phyloP scores from a whole-genome alignment of 2,797 vertebrate species.

The Atherinosoma microstoma region DNA sequence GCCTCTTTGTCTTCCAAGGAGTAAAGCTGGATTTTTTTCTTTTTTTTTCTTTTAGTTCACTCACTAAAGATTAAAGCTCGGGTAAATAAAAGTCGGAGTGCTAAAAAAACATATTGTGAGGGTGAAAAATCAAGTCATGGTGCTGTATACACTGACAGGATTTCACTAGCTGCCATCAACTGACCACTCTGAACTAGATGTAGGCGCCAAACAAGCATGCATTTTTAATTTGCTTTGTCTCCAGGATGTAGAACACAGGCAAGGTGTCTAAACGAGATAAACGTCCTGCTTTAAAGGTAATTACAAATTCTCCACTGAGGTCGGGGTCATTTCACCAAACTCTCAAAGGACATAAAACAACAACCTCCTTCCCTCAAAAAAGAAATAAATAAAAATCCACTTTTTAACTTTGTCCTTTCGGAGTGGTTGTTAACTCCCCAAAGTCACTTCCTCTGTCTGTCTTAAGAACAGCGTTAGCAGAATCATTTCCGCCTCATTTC shows the following conservation, averaged over 20 bases:
- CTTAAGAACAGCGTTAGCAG: slow-evolving; percentile 60
- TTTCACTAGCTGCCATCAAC: slow-evolving; percentile 23
- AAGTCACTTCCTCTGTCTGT: slow-evolving; percentile 76
- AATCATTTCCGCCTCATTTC: slow-evolving; percentile 75
- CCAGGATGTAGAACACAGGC: slow-evolving; percentile 47
- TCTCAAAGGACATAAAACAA: slow-evolving; percentile 13
- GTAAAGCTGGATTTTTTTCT: slow-evolving; percentile 38
- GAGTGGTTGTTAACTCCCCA: slow-evolving; percentile 65
- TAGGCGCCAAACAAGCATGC: slow-evolving; percentile 49
- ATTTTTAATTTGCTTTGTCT: slow-evolving; percentile 71
- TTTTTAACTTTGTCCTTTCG: slow-evolving; percentile 49
- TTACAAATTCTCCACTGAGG: slow-evolving; percentile 52
- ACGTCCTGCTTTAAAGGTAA: slow-evolving; percentile 56
- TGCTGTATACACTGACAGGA: slow-evolving; percentile 6
- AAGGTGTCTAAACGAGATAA: slow-evolving; percentile 64
- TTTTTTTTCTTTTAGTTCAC: background rate
- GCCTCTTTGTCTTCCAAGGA: slow-evolving; percentile 45
- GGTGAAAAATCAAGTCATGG: slow-evolving; percentile 30
- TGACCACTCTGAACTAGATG: slow-evolving; percentile 23
- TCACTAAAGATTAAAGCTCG: background rate
- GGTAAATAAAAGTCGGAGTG: background rate
- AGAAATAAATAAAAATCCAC: slow-evolving; percentile 20
- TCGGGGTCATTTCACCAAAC: slow-evolving; percentile 46
- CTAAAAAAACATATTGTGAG: background rate
- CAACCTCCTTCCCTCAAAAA: background rate